Evolutionary conservation across 2,888 invertebrate genomes (phyloP), one percentile per base, ranked within the genome.

Genomic region (Phengaris arion): DNA sequence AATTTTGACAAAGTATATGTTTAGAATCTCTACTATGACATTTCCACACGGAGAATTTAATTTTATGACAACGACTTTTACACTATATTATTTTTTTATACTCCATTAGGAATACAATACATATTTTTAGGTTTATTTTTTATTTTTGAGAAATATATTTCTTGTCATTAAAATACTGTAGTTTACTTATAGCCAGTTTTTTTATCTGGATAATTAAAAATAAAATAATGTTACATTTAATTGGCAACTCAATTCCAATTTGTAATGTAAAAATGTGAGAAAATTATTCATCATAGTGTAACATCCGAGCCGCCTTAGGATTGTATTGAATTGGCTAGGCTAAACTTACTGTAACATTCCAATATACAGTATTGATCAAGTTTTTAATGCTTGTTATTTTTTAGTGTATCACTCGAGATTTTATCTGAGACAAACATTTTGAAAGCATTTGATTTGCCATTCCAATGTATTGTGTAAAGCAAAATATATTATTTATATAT

Each of bases 311-410:
- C 12, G 35, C 12, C 45, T 52, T 64, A 64, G 35, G 64, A 45
- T 64, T 64, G 48, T 59, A 74, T 51, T 22, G 10, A 64, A 64
- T 64, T 64, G 64, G 64, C 35, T 64, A 64, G 64, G 64, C 35
- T 64, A 64, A 22, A n/a, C 46, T 64, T 69, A 69, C 48, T 75
- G 57, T 75, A 48, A 75, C 75, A 75, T 75, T 75, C 75, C 75
- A 75, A 59, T 75, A 55, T 70, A 57, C 69, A 57, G 69, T 75
- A 75, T 74, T 74, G 35, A 45, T 59, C 64, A 13, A 64, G 51
- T 64, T 74, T 74, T 64, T 64, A 64, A 64, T 59, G 64, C 35
- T 64, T 74, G 51, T 35, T 8, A 64, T 59, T 51, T 51, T 52
- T 72, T 52, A 72, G 52, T 52, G 6, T 72, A 72, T 13, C 52